Percentiles rank a stretch among this genome's conserved stretches.
phyloP scores from a whole-genome alignment of 2,113 vertebrate genomes.

The Aegotheles bennettii region DNA sequence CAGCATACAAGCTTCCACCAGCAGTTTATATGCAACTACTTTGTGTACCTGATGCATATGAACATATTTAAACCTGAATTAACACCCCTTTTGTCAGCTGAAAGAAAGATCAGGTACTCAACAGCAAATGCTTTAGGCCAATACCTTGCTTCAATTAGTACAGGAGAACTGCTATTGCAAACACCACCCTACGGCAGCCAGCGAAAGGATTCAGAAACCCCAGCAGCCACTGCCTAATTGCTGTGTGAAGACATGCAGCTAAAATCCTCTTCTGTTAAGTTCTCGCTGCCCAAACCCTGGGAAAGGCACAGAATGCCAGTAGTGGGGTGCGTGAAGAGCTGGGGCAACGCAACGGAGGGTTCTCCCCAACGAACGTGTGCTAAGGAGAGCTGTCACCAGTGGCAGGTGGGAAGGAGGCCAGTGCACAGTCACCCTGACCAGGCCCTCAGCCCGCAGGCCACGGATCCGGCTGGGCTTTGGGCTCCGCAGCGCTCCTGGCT shows the following conservation, averaged over 20 bases:
- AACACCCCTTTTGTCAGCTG: neutral
- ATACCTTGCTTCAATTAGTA: neutral
- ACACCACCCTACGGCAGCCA: neutral
- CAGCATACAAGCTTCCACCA: neutral
- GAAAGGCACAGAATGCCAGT: neutral
- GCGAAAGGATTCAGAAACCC: neutral
- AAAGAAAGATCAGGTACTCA: neutral
- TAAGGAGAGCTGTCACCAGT: neutral
- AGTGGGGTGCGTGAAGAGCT: neutral
- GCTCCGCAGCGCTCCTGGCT: neutral
- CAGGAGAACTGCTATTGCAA: neutral
- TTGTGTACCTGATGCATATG: neutral
- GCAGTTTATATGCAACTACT: neutral
- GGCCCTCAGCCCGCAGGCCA: neutral
- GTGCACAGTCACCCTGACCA: neutral
- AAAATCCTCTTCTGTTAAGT: neutral
- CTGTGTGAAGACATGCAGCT: neutral
- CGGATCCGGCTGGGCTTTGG: rapidly evolving
- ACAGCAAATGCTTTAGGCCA: neutral
- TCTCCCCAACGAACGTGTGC: neutral
- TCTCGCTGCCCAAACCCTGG: neutral
- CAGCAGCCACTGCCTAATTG: neutral
- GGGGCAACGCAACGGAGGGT: neutral
- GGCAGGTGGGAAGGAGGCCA: neutral
- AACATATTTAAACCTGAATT: neutral